Evolutionary conservation across 2,888 invertebrate species (phyloP).

Genomic region (Conus canariensis): DNA sequence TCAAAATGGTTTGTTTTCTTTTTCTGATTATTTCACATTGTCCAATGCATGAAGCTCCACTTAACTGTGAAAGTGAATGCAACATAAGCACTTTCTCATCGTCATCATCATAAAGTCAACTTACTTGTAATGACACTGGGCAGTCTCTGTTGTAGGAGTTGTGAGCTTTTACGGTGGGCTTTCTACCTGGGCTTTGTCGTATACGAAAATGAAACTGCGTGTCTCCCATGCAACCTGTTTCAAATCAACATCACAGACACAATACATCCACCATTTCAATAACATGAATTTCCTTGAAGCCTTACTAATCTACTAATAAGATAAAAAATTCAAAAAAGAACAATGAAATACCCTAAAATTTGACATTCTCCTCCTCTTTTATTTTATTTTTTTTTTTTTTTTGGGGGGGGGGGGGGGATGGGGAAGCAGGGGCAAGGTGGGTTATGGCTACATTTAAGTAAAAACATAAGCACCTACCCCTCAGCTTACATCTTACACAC

Average conservation of each 20-base stretch:
- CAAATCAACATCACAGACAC: constrained; percentile 17
- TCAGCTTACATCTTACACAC: too few relatives aligned
- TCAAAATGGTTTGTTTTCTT: too few relatives aligned
- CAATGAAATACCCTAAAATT: neutral
- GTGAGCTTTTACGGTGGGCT: constrained; percentile 78
- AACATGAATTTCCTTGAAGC: neutral
- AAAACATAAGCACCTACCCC: neutral
- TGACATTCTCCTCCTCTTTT: too few relatives aligned
- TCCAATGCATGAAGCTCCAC: too few relatives aligned
- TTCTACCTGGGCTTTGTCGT: constrained; percentile 84
- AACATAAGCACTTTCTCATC: too few relatives aligned
- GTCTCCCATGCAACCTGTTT: constrained; percentile 95
- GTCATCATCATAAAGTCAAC: neutral
- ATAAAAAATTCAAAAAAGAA: too few relatives aligned
- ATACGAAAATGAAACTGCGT: constrained; percentile 97
- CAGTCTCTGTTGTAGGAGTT: constrained; percentile 84
- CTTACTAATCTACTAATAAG: too few relatives aligned
- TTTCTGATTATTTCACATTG: too few relatives aligned
- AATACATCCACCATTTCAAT: neutral
- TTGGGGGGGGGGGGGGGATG: neutral
- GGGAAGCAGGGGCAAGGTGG: neutral
- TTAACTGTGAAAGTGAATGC: too few relatives aligned
- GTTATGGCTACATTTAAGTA: neutral
- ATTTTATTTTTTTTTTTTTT: too few relatives aligned
- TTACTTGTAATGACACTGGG: constrained; percentile 58